Evolutionary conservation across 2,113 vertebrate genomes (phyloP).

Genomic region (Antechinus flavipes): DNA sequence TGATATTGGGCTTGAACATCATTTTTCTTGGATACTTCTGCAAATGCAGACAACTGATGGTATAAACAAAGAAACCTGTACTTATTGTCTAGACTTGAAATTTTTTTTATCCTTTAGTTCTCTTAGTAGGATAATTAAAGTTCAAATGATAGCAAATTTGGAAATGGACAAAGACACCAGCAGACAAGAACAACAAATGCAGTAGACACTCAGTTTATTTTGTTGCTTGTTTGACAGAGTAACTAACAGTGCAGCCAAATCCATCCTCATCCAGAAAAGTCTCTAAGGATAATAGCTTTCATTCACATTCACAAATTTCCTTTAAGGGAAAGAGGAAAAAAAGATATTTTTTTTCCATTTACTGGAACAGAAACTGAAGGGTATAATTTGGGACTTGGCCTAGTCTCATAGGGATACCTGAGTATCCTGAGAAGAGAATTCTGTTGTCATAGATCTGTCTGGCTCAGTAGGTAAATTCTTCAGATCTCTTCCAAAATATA

Average conservation of each 20-base stretch:
- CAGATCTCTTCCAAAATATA: neutral
- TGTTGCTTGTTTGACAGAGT: neutral
- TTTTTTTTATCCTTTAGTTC: neutral
- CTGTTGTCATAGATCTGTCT: neutral
- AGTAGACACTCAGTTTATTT: neutral
- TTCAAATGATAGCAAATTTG: constrained; percentile 7
- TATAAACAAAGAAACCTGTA: neutral
- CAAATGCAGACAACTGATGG: neutral
- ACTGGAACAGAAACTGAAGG: neutral
- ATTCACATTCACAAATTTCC: neutral
- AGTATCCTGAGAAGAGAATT: neutral
- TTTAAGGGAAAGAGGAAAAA: neutral
- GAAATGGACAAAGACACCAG: neutral
- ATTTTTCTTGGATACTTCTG: neutral
- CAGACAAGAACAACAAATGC: neutral
- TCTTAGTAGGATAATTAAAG: neutral
- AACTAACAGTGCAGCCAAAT: neutral
- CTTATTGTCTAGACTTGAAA: constrained; percentile 13
- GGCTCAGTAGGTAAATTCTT: neutral
- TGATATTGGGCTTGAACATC: neutral
- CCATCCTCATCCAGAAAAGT: neutral
- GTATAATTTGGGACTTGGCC: neutral
- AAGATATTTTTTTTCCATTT: neutral
- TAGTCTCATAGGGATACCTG: neutral
- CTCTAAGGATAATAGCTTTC: neutral